Percentiles rank a stretch among this genome's conserved stretches.
Evolutionary conservation across 1,140 invertebrate species (phyloP).

Genomic region (Tribolium castaneum): DNA sequence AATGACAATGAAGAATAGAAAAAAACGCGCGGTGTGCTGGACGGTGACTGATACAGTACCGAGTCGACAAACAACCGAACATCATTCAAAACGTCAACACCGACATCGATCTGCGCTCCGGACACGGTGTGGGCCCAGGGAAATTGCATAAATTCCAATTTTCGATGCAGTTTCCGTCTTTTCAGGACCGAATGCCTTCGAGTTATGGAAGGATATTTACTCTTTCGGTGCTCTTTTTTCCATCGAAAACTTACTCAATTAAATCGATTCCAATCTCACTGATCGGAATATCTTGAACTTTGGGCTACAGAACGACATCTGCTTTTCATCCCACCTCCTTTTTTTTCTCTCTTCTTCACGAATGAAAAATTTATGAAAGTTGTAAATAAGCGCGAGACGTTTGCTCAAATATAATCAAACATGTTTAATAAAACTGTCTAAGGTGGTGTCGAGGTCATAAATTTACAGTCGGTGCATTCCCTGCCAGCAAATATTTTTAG

Average conservation of each 20-base stretch:
- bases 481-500: too few relatives aligned
- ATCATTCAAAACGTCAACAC: constrained; percentile 45
- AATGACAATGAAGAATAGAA: constrained; percentile 47
- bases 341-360: background rate
- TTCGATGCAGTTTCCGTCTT: constrained; percentile 23
- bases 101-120: constrained; percentile 28
- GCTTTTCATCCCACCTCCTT: background rate
- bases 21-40: constrained; percentile 27
- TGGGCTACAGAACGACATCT: background rate
- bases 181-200: background rate
- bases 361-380: background rate
- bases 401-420: background rate
- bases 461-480: too few relatives aligned
- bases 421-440: too few relatives aligned
- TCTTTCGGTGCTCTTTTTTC: background rate
- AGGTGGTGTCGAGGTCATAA: too few relatives aligned
- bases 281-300: background rate
- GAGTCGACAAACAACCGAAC: constrained; percentile 44
- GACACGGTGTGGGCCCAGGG: constrained; percentile 4
- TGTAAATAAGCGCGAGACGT: background rate
- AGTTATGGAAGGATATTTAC: background rate
- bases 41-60: constrained; percentile 48
- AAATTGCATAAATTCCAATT: constrained; percentile 35
- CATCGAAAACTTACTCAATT: background rate
- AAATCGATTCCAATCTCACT: background rate